Evolutionary conservation across 2,113 vertebrate genomes (phyloP).

Genomic region (Hoplias malabaricus): DNA sequence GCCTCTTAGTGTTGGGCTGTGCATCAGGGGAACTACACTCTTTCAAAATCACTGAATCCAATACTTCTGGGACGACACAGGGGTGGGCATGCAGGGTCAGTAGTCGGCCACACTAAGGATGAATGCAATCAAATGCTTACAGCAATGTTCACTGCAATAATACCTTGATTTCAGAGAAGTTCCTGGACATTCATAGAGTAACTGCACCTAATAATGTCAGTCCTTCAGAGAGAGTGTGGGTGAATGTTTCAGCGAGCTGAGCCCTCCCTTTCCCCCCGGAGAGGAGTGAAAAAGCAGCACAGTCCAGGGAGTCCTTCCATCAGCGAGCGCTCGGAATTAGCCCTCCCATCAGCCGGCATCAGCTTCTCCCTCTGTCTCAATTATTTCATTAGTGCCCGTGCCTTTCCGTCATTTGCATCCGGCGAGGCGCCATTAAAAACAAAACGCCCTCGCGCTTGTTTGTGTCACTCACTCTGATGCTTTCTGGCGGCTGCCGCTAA

Average conservation of each 20-base stretch:
- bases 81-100: no score
- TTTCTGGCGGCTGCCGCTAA: constrained; percentile 55
- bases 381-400: constrained; percentile 53
- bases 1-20: no score
- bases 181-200: neutral
- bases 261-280: neutral
- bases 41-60: no score
- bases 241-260: neutral
- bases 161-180: no score
- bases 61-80: no score
- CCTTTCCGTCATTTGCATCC: constrained; percentile 49
- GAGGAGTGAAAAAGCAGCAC: neutral
- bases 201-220: neutral
- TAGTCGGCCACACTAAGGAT: no score
- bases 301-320: constrained; percentile 36
- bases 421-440: constrained; percentile 41
- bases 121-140: no score
- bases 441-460: constrained; percentile 43
- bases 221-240: constrained; percentile 7
- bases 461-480: constrained; percentile 58
- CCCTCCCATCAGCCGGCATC: constrained; percentile 48
- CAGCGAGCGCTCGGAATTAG: constrained; percentile 29
- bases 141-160: no score
- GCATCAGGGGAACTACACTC: no score
- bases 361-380: constrained; percentile 54